Base-by-base conservation (phyloP, 1,140 invertebrate genomes). In the Drosophila watanabei region DNA sequence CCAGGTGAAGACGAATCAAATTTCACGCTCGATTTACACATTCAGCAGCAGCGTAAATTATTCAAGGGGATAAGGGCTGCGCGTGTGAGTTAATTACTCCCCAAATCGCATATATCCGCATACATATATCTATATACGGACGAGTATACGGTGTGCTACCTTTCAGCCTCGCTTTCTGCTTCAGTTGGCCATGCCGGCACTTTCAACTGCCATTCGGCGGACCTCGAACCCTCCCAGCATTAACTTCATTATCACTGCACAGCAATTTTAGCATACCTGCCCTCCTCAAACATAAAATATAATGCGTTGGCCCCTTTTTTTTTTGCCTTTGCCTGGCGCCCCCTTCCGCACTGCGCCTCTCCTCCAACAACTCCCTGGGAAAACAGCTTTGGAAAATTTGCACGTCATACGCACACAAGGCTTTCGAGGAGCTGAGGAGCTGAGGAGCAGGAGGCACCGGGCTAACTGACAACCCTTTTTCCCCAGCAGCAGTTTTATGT, bases 211-310 rank as follows among this genome's bases (percentile, higher is more conserved):
- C 49, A 39, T 79, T 62, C 46, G 71, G 46, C 71, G 68, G 68
- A 54, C 51, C 57, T 41, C 24, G 39, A 35, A 41, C 43, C 41
- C 49, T 58, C 52, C 49, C 30, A 75, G 77, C 85, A 89, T 88
- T 88, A 88, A 88, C 73, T 88, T 88, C 85, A 88, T 88, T 88
- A 88, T 80, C 81, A 75, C 82, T 85, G 77, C 82, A 84, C 68
- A 88, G 80, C 72, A 80, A 63, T 80, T 88, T 75, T 45, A 58
- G 35, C 73, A 63, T 60, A 54, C 64, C 64, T 43, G 63, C 69
- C 68, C 80, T 62, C 43, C 66, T 63, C 71, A 35, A 75, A 41
- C 78, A 89, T 89, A 78, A 88, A 88, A 89, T 78, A 80, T 73
- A 66, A 89, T 77, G 80, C 79, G 77, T 63, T 78, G 51, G 76